A percentile compares a stretch with the other conserved stretches of the same genome.
Conservation (phyloP, 1,140 invertebrate genomes). For the Cyclina sinensis region DNA sequence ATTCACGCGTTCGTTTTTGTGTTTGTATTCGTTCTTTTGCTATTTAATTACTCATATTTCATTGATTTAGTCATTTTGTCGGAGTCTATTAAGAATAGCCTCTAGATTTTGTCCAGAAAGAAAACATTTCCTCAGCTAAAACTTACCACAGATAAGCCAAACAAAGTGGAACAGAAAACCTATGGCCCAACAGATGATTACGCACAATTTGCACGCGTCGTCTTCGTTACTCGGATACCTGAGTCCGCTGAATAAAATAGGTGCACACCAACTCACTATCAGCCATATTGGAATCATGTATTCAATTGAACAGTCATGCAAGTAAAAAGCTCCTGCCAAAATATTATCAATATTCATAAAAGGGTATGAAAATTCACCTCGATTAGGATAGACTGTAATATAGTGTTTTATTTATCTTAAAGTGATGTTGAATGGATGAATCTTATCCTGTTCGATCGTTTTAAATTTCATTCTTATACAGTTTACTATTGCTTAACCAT, state of each 20-base stretch:
- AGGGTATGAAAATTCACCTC: no score
- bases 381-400: background rate
- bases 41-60: no score
- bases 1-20: no score
- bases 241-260: slow-evolving; percentile 20
- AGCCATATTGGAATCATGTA: slow-evolving; percentile 34
- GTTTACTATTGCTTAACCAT: background rate
- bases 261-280: slow-evolving; percentile 37
- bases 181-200: slow-evolving; percentile 1
- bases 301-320: slow-evolving; percentile 34
- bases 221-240: background rate
- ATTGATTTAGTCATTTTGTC: no score
- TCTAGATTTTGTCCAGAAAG: no score
- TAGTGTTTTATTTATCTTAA: background rate
- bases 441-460: background rate
- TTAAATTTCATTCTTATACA: no score
- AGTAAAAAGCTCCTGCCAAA: background rate
- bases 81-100: no score
- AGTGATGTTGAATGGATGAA: background rate
- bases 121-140: no score
- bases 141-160: slow-evolving; percentile 46
- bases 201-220: background rate
- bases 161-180: slow-evolving; percentile 30
- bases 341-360: background rate
- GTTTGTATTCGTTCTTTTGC: no score